Evolutionary conservation across 2,888 invertebrate species (phyloP).

Genomic region (Drosophila putrida): DNA sequence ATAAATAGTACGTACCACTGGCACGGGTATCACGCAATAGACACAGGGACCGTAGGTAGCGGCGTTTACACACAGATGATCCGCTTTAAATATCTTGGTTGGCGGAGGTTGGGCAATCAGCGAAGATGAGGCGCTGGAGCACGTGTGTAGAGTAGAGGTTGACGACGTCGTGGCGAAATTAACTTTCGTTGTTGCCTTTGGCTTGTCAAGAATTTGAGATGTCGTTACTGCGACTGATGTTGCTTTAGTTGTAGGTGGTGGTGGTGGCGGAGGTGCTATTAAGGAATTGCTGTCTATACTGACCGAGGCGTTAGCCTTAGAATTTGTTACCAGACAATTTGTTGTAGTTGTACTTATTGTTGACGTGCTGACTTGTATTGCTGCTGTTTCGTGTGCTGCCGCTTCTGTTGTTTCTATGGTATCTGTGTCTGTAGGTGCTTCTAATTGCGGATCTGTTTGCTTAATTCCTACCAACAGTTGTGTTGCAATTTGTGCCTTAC

Average conservation of each 20-base stretch:
- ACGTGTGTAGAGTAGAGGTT: slow-evolving; percentile 75
- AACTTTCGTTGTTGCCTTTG: slow-evolving; percentile 29
- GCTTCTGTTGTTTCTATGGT: slow-evolving; percentile 31
- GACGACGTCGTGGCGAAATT: slow-evolving; percentile 45
- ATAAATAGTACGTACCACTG: slow-evolving; percentile 79
- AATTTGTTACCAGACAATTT: slow-evolving; percentile 49
- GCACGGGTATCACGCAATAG: slow-evolving; percentile 84
- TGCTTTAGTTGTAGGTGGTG: slow-evolving; percentile 27
- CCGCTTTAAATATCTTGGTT: slow-evolving; percentile 84
- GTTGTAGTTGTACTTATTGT: slow-evolving; percentile 29
- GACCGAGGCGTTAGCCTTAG: slow-evolving; percentile 70
- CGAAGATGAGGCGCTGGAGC: slow-evolving; percentile 79
- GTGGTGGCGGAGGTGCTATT: slow-evolving; percentile 31
- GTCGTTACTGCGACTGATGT: not conserved
- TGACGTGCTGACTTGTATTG: slow-evolving; percentile 20
- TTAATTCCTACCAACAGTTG: slow-evolving; percentile 65
- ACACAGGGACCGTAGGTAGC: slow-evolving; percentile 84
- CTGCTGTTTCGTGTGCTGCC: slow-evolving; percentile 13
- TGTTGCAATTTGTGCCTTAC: slow-evolving; percentile 51
- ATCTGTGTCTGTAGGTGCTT: slow-evolving; percentile 25
- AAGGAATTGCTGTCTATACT: slow-evolving; percentile 38
- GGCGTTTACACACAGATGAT: slow-evolving; percentile 83
- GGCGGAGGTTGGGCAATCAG: slow-evolving; percentile 83
- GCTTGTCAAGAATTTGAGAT: slow-evolving; percentile 17
- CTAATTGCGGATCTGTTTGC: slow-evolving; percentile 40